phyloP scores from a whole-genome alignment of 2,113 vertebrate genomes.

The Herpetotheres cachinnans region DNA sequence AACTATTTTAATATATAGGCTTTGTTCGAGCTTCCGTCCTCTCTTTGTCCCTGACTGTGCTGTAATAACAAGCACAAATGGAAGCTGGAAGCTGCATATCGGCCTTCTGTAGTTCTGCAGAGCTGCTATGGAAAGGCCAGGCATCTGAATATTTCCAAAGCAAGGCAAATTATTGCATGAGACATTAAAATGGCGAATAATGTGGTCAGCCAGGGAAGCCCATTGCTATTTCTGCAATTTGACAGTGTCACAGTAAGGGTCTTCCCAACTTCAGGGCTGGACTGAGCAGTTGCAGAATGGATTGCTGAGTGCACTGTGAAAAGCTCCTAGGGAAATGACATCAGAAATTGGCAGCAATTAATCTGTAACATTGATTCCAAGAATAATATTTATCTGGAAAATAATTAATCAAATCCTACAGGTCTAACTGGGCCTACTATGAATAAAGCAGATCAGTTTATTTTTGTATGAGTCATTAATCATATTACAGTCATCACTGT shows the following conservation, averaged over 20 bases:
- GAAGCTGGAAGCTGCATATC: not conserved
- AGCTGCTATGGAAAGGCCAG: not conserved
- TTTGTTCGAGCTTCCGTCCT: not conserved
- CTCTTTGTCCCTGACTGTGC: not conserved
- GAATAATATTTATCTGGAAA: slow-evolving; percentile 22
- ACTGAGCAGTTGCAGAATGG: not conserved
- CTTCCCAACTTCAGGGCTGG: not conserved
- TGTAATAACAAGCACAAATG: not conserved
- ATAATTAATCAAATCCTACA: not conserved
- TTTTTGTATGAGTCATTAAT: slow-evolving; percentile 7
- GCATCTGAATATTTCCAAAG: not conserved
- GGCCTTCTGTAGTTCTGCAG: not conserved
- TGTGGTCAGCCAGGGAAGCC: not conserved
- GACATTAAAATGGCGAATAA: not conserved
- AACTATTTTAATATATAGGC: not conserved
- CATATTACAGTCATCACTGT: not conserved
- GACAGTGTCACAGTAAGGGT: not conserved
- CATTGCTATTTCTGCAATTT: not conserved
- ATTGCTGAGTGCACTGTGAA: not conserved
- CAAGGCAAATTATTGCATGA: not conserved
- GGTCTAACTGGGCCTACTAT: not conserved
- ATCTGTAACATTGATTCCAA: not conserved
- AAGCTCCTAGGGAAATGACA: not conserved
- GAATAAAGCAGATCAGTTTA: not conserved
- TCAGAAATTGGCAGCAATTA: not conserved